Percentiles rank a stretch among this genome's conserved stretches.
These are phyloP conservation scores for Dynastes hyllus DNA, from an alignment of 2,888 invertebrate genomes.

Conservation along the genomic window DNA sequence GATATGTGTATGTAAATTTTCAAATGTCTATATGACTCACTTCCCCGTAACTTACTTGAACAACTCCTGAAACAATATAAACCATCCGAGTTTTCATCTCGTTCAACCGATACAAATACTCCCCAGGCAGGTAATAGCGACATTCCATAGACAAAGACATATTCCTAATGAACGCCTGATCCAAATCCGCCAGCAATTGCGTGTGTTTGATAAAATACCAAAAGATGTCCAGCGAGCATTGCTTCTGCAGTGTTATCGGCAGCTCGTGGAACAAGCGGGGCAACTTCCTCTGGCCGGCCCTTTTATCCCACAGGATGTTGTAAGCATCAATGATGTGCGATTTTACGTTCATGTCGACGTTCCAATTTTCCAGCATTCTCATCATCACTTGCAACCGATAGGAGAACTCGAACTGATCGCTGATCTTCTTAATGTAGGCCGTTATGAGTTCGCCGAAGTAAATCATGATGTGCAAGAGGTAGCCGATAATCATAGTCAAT, in stretches of 20 bases:
- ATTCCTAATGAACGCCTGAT: conserved; percentile 72
- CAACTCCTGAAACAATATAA: conserved; percentile 72
- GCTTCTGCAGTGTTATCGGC: conserved; percentile 73
- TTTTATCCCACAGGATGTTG: conserved; percentile 74
- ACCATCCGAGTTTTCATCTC: conserved; percentile 73
- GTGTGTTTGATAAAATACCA: conserved; percentile 73
- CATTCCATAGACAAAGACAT: conserved; percentile 72
- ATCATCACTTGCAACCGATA: conserved; percentile 45
- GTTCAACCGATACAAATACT: conserved; percentile 72
- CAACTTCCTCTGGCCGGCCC: conserved; percentile 71
- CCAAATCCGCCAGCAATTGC: conserved; percentile 71
- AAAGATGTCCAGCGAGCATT: conserved; percentile 73
- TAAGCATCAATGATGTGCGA: conserved; percentile 66
- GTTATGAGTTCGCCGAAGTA: conserved; percentile 42
- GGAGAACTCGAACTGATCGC: conserved; percentile 44
- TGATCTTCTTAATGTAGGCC: conserved; percentile 46
- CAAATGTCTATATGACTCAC: too few relatives aligned
- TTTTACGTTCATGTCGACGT: conserved; percentile 15
- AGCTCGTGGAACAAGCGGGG: conserved; percentile 70
- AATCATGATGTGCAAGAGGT: conserved; percentile 46
- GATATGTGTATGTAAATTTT: too few relatives aligned
- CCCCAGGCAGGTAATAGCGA: conserved; percentile 73
- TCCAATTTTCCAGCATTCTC: conserved; percentile 48
- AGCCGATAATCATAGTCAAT: conserved; percentile 43
- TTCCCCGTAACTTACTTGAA: conserved; percentile 65